Evolutionary conservation across 2,888 invertebrate species (phyloP).

Genomic region (Drosophila parthenogenetica): DNA sequence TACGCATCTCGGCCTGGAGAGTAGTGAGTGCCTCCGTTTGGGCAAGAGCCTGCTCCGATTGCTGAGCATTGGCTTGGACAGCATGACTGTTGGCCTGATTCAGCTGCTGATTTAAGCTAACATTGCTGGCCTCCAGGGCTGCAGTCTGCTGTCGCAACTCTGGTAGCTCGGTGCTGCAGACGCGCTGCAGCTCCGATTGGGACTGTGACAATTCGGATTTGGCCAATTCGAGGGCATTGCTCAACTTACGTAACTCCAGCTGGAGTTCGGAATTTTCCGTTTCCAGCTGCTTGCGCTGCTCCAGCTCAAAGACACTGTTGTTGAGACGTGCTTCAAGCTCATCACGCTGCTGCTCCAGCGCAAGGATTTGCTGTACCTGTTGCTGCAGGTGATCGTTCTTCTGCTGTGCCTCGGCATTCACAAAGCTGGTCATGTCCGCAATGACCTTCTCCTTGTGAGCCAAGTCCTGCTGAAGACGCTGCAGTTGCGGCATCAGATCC

Average conservation of each 20-base stretch:
- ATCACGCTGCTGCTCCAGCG: slow-evolving; percentile 82
- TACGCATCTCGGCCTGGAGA: slow-evolving; percentile 59
- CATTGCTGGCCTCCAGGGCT: slow-evolving; percentile 65
- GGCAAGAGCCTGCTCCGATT: slow-evolving; percentile 72
- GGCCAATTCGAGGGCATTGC: slow-evolving; percentile 83
- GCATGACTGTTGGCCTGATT: slow-evolving; percentile 68
- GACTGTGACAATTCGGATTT: slow-evolving; percentile 77
- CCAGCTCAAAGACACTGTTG: slow-evolving; percentile 82
- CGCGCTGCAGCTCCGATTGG: slow-evolving; percentile 71
- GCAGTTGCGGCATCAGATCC: slow-evolving; percentile 82
- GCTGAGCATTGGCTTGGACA: slow-evolving; percentile 76
- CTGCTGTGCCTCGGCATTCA: slow-evolving; percentile 81
- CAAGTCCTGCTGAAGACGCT: slow-evolving; percentile 82
- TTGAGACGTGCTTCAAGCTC: slow-evolving; percentile 82
- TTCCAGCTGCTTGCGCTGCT: slow-evolving; percentile 81
- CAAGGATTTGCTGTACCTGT: slow-evolving; percentile 77
- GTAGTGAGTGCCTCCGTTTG: slow-evolving; percentile 59
- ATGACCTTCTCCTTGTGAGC: slow-evolving; percentile 82
- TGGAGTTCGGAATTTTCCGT: slow-evolving; percentile 81
- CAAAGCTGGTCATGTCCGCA: slow-evolving; percentile 79
- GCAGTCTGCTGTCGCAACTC: slow-evolving; percentile 73
- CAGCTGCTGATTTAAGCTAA: slow-evolving; percentile 71
- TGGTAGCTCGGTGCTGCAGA: slow-evolving; percentile 68
- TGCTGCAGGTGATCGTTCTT: slow-evolving; percentile 83
- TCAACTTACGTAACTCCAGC: slow-evolving; percentile 83